Evolutionary conservation across 2,113 vertebrate species (phyloP).

Genomic region (Rhegmatorhina hoffmannsi): DNA sequence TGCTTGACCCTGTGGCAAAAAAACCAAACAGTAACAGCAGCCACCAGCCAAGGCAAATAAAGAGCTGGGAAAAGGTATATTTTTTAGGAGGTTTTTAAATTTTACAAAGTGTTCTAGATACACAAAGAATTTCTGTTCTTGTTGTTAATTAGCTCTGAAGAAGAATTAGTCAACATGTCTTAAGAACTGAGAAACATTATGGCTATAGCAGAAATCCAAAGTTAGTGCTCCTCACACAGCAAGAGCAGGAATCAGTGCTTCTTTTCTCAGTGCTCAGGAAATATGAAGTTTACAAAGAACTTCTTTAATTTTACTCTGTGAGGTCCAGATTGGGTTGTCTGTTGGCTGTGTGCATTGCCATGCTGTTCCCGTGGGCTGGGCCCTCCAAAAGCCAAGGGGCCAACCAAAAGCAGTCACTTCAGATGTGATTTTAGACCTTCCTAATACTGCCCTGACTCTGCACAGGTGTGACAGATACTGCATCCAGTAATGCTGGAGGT

Average conservation of each 20-base stretch:
- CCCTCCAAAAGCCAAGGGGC: neutral
- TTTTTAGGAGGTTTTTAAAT: neutral
- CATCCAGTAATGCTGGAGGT: neutral
- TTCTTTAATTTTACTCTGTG: neutral
- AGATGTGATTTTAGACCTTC: neutral
- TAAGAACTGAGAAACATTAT: neutral
- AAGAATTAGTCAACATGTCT: neutral
- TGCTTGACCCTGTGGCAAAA: neutral
- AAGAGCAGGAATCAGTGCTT: neutral
- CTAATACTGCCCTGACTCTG: neutral
- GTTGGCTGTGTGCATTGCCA: neutral
- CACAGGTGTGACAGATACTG: neutral
- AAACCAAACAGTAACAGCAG: neutral
- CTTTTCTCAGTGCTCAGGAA: neutral
- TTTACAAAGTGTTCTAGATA: neutral
- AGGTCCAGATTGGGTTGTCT: neutral
- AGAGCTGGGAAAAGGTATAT: neutral
- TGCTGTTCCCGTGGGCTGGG: neutral
- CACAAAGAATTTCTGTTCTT: neutral
- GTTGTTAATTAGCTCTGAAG: neutral
- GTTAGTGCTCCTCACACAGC: neutral
- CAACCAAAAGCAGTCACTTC: neutral
- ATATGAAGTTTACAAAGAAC: neutral
- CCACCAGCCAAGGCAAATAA: conserved; percentile 24
- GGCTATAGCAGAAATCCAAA: neutral